These are phyloP conservation scores for Chaetogeoica ovagalla DNA, from an alignment of 2,888 invertebrate species.

Conservation along the genomic window DNA sequence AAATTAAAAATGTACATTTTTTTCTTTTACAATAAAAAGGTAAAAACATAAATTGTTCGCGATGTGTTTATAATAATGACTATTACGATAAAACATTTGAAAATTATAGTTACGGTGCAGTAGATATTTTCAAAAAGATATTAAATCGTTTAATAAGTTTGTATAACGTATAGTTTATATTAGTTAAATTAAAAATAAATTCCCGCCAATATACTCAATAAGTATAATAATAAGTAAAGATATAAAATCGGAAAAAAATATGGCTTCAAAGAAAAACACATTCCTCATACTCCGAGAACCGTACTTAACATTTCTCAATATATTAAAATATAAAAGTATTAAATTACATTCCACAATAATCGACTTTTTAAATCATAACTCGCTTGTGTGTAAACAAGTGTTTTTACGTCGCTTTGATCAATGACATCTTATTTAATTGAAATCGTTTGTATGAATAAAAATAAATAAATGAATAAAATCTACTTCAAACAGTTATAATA, in stretches of 20 bases:
- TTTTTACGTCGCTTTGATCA: constrained; percentile 20
- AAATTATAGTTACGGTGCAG: too few species aligned
- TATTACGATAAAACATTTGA: too few species aligned
- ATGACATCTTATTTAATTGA: neutral
- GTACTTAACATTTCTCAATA: neutral
- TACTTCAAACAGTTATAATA: neutral
- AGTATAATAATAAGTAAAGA: too few species aligned
- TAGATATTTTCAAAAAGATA: too few species aligned
- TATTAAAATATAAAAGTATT: too few species aligned
- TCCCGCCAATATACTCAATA: neutral
- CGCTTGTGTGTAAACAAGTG: neutral
- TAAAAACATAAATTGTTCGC: neutral
- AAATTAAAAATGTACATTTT: neutral
- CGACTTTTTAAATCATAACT: neutral
- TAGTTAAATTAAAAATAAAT: too few species aligned
- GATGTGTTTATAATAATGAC: too few species aligned
- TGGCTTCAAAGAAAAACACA: neutral
- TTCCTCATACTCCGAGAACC: neutral
- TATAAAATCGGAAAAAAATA: neutral
- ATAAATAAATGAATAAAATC: neutral
- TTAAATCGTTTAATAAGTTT: too few species aligned
- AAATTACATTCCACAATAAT: neutral
- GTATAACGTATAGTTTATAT: too few species aligned
- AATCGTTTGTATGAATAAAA: neutral
- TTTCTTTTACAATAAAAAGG: neutral